Base-by-base conservation (phyloP, 2,888 invertebrate genomes). In the Leptothorax acervorum region DNA sequence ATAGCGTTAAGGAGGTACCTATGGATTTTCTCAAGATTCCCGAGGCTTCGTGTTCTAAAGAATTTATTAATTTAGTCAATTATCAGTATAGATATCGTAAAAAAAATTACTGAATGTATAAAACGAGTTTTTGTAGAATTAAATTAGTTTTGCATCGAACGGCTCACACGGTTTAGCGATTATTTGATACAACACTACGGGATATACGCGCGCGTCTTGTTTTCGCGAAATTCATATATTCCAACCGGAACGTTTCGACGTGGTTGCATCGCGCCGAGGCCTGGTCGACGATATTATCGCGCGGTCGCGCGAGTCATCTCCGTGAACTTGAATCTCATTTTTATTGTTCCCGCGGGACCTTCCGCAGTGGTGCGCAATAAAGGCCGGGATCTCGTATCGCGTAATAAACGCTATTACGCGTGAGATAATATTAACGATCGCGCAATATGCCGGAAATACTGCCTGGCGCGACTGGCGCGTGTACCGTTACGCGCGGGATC, bases 351-450 rank as follows among this genome's bases (percentile, higher is more conserved):
- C 79, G 75, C 48, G 48, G 60, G 60, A 73, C 60, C 79, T 18
- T 35, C 28, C 28, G 39, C 31, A 31, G 42, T 9, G 55, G 28
- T 11, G 31, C 31, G 57, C 35, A 75, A 81, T 81, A 74, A 74
- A 74, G 60, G 45, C 75, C 42, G 55, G 55, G 75, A 39, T 60
- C 53, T 81, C 35, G 79, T 75, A 81, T 81, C 75, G 76, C 60
- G 60, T 81, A 81, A 81, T 81, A 74, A 81, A 81, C 60, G 79
- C 79, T 74, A 81, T 81, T 81, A 75, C 60, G 60, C 79, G 79
- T 81, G 79, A 81, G 79, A 81, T 81, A 81, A 81, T 81, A 73
- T 81, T 81, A 81, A 81, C 79, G 79, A 81, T 81, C 76, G 79
- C 35, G 79, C 79, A 78, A 78, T 68, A 68, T 81, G 79, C 79